Evolutionary conservation across 1,140 invertebrate genomes (phyloP).

Genomic region (Penaeus japonicus): DNA sequence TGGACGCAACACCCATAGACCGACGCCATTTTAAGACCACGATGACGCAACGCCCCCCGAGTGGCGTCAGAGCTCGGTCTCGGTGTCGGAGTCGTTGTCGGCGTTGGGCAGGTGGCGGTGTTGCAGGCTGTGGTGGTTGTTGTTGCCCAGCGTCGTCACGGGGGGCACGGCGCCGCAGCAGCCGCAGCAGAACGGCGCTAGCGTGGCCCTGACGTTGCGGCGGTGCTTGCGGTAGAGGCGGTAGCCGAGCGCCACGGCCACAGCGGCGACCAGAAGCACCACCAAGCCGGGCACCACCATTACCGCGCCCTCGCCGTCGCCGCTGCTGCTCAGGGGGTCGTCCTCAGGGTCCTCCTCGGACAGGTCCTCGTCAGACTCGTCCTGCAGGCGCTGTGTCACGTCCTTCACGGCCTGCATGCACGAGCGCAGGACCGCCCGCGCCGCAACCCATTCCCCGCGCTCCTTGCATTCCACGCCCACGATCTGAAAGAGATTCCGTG

Average conservation of each 20-base stretch:
- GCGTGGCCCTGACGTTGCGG: neutral
- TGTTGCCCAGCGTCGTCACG: neutral
- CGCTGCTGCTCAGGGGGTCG: neutral
- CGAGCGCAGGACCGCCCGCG: neutral
- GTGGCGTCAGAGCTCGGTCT: neutral
- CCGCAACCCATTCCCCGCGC: neutral
- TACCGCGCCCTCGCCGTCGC: neutral
- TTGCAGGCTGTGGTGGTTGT: neutral
- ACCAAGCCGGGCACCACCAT: neutral
- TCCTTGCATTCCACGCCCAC: neutral
- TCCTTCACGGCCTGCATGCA: neutral
- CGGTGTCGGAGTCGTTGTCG: constrained; percentile 8
- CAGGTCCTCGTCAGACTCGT: constrained; percentile 16
- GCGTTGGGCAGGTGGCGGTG: neutral
- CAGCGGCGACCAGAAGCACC: neutral
- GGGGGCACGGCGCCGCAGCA: neutral
- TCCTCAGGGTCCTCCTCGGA: neutral
- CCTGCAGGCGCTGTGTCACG: neutral
- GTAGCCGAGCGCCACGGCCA: neutral
- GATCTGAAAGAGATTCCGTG: neutral
- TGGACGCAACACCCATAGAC: too few species aligned
- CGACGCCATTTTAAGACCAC: too few species aligned
- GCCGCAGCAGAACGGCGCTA: constrained; percentile 23
- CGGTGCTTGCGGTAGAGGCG: constrained; percentile 8
- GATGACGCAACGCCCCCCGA: too few species aligned